Percentiles rank a stretch among this genome's conserved stretches.
phyloP scores from a whole-genome alignment of 2,797 vertebrate genomes.

The Tragopan temminckii region DNA sequence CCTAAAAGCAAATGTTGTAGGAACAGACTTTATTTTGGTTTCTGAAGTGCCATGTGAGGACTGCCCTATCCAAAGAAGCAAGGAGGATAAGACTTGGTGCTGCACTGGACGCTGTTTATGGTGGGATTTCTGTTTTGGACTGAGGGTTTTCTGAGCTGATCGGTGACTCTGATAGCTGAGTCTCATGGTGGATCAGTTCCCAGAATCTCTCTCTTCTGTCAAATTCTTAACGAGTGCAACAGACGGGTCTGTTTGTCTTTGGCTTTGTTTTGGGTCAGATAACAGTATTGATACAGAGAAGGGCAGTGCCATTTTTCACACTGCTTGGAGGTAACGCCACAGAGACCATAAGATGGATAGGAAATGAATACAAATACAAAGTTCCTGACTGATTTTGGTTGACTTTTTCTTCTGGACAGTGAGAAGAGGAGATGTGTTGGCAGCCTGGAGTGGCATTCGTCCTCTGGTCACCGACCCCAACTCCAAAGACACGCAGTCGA shows the following conservation, averaged over 20 bases:
- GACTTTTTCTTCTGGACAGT: slow-evolving; percentile 80
- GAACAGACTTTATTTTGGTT: background rate
- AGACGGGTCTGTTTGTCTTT: background rate
- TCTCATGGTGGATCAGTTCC: background rate
- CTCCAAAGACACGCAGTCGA: slow-evolving; percentile 95
- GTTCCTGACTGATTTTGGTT: background rate
- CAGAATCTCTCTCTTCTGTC: background rate
- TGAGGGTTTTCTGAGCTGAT: background rate
- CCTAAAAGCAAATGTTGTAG: background rate
- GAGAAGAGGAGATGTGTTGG: slow-evolving; percentile 95
- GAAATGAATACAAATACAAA: background rate
- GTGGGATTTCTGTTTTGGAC: background rate
- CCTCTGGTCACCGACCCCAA: slow-evolving; percentile 94
- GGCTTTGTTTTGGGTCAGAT: background rate
- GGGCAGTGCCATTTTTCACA: background rate
- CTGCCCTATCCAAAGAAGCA: background rate
- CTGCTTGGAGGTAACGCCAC: background rate
- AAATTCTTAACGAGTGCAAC: background rate
- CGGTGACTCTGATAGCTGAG: background rate
- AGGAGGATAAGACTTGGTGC: background rate
- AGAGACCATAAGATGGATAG: rapidly evolving
- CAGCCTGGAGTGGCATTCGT: slow-evolving; percentile 98
- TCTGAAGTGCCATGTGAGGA: background rate
- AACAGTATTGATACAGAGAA: rapidly evolving
- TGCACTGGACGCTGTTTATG: background rate